phyloP scores from a whole-genome alignment of 2,113 vertebrate genomes.

The Coptodon rendalli region DNA sequence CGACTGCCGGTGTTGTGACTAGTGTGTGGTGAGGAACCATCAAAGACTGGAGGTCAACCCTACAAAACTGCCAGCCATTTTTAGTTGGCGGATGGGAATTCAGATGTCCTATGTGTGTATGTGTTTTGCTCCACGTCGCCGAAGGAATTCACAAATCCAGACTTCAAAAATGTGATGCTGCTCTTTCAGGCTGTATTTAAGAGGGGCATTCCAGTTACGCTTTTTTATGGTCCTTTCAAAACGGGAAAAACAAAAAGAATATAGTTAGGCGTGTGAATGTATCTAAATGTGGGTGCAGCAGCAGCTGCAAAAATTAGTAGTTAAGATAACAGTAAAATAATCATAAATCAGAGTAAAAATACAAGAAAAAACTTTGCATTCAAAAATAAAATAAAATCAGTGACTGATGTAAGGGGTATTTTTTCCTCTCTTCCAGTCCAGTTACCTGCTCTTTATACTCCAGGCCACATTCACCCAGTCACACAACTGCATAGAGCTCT shows the following conservation, averaged over 20 bases:
- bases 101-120: not conserved
- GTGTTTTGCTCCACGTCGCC: not conserved
- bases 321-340: not conserved
- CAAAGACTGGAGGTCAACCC: not conserved
- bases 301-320: not conserved
- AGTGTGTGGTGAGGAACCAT: not conserved
- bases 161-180: conserved; percentile 49
- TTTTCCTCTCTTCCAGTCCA: not conserved
- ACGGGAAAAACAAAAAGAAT: not conserved
- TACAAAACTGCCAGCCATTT: not conserved
- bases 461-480: not conserved
- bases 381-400: not conserved
- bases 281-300: not conserved
- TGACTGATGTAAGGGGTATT: not conserved
- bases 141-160: conserved; percentile 11
- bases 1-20: not conserved
- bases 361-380: not conserved
- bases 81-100: not conserved
- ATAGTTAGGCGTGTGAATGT: not conserved
- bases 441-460: not conserved
- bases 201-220: conserved; percentile 43
- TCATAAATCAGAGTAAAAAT: not conserved
- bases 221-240: not conserved
- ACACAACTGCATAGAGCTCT: not conserved
- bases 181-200: conserved; percentile 55